Base-by-base conservation (phyloP, 1,140 invertebrate species). In the Rhagoletis zephyria region DNA sequence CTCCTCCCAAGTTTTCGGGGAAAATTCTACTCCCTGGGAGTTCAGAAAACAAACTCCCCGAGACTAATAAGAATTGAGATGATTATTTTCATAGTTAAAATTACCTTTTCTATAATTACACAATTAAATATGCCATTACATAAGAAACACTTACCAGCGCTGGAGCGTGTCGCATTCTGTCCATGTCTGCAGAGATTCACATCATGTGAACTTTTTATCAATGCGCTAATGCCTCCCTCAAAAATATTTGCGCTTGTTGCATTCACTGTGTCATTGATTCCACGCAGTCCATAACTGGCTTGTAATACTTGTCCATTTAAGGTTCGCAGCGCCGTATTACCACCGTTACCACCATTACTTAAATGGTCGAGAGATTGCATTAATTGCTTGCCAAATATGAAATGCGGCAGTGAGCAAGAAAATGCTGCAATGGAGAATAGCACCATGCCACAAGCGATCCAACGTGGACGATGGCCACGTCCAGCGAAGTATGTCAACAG, bases 381-480 rank as follows among this genome's bases (percentile, higher is more conserved):
- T 45, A 97, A 93, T 90, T 96, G 95, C 88, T 95, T 95, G 67
- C 96, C 96, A 90, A 96, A 97, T 88, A 97, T 94, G 90, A 97
- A 95, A 93, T 97, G 97, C 9, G 96, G 96, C 92, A 97, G 93
- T 67, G 98, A 96, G 91, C 97, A 98, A 87, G 97, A 95, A 89
- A 98, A 96, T 51, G 97, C 96, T 12, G 97, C 97, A 14, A 97
- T 94, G 2, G 97, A 97, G 93, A 98, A 97, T 61, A 98, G 94
- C 12, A 97, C 94, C 96, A 98, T 98, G 88, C 98, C 98, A 94
- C 96, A 97, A 14, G 97, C 97, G 87, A 99, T 98, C 98, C 98
- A 99, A 90, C 97, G 95, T n/a, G 98, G 98, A 88, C 98, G 95
- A 93, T 99, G 98, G 2, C 98, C 97, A 81, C 97, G 95, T 2